Base-by-base conservation (phyloP, 2,113 vertebrate genomes). In the Sceloporus undulatus region DNA sequence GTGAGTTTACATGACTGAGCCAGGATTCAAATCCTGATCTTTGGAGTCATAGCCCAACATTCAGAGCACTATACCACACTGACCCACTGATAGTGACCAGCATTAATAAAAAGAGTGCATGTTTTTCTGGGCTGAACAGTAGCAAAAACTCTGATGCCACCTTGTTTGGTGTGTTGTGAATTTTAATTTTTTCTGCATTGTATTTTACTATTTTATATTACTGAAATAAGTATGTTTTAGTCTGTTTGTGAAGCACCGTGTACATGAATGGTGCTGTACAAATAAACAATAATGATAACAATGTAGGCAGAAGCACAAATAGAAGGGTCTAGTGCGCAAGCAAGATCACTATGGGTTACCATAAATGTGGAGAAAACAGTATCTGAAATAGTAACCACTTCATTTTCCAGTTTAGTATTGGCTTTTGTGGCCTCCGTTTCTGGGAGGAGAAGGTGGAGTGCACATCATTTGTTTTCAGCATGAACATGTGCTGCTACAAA, bases 91-190 rank as follows among this genome's bases (percentile, higher is more conserved):
- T 80, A 21, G 34, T 38, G 29, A 7, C 86, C 38, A 88, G 88
- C 5, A 6, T 40, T 79, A 88, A 1, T 38, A 87, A 1, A 74
- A 18, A 73, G 77, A 9, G 0, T 16, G 40, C 42, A 74, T 73
- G 42, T 82, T 54, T 91, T 90, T 10, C 5, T 82, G 68, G 11
- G 8, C 75, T 89, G 38, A 86, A 84, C 59, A 85, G 74, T 19
- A 86, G 34, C 48, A 85, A 79, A 14, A 85, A 87, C 34, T 70
- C 85, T 83, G 6, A 42, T 74, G 11, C 19, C 16, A 71, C n/a
- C 52, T 21, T 38, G 19, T 38, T 74, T 34, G 42, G 3, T 59
- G 59, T 21, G 5, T 38, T 76, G 54, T 42, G 34, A 13, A 29
- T 29, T 76, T 65, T 76, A 40, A 76, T 6, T 48, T 48, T 48